These are phyloP conservation scores for Nomada flava DNA, from an alignment of 2,888 invertebrate species.

Conservation along the genomic window DNA sequence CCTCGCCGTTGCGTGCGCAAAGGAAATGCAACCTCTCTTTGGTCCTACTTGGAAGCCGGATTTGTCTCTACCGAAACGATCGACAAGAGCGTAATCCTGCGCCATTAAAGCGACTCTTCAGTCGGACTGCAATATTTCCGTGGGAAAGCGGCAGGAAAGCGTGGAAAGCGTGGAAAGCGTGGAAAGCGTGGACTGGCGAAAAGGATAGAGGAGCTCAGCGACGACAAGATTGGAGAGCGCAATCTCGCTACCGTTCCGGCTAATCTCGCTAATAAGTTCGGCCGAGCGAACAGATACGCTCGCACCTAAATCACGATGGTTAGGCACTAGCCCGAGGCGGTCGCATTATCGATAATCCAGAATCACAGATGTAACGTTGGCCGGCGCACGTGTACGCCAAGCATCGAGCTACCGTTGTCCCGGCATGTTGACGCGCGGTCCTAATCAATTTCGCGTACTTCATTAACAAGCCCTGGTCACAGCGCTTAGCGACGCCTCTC, in stretches of 20 bases:
- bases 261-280: slow-evolving; percentile 37
- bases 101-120: not conserved
- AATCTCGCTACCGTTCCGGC: slow-evolving; percentile 32
- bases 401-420: slow-evolving; percentile 53
- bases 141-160: not conserved
- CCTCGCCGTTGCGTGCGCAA: slow-evolving; percentile 6
- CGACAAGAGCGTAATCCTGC: not conserved
- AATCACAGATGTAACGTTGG: slow-evolving; percentile 69
- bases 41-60: not conserved
- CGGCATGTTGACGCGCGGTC: slow-evolving; percentile 60
- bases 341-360: slow-evolving; percentile 73
- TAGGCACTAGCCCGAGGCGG: slow-evolving; percentile 54
- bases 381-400: slow-evolving; percentile 35
- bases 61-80: slow-evolving; percentile 20
- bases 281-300: slow-evolving; percentile 46
- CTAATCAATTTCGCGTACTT: slow-evolving; percentile 77
- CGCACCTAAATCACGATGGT: slow-evolving; percentile 58
- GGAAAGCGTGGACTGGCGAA: not conserved
- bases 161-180: not conserved
- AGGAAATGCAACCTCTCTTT: slow-evolving; percentile 9
- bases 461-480: slow-evolving; percentile 71
- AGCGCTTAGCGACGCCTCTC: slow-evolving; percentile 66
- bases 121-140: not conserved
- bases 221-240: not conserved
- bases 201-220: not conserved